phyloP scores from a whole-genome alignment of 1,140 invertebrate genomes.

The Lasaia peninsularis region DNA sequence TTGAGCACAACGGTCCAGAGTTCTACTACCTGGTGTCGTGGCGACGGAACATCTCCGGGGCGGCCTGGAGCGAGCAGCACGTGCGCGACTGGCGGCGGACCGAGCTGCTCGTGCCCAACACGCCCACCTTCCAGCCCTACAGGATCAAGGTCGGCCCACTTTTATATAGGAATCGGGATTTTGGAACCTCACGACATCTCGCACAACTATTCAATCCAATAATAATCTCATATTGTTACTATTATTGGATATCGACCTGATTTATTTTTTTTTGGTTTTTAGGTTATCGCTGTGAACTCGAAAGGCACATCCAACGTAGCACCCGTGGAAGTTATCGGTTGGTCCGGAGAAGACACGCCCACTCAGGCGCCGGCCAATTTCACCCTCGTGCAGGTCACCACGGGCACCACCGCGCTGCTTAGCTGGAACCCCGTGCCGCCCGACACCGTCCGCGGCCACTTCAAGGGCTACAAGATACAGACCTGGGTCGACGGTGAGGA shows the following conservation, averaged over 20 bases:
- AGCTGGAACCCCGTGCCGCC: slow-evolving; percentile 89
- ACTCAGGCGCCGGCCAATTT: slow-evolving; percentile 91
- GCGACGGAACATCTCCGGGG: slow-evolving; percentile 87
- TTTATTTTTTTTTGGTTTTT: background rate
- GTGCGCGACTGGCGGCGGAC: slow-evolving; percentile 87
- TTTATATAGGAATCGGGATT: too few species aligned
- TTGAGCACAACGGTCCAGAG: slow-evolving; percentile 96
- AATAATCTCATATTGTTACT: too few species aligned
- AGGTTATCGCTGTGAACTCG: slow-evolving; percentile 93
- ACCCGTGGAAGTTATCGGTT: slow-evolving; percentile 90
- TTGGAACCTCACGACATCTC: too few species aligned
- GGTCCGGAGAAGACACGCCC: slow-evolving; percentile 96
- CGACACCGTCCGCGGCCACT: slow-evolving; percentile 91
- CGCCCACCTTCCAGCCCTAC: slow-evolving; percentile 94
- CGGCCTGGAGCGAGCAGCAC: slow-evolving; percentile 84
- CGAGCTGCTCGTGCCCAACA: slow-evolving; percentile 84
- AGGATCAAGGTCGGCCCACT: slow-evolving; percentile 82
- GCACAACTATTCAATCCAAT: too few species aligned
- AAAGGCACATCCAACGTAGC: slow-evolving; percentile 91
- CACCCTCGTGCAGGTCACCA: slow-evolving; percentile 84
- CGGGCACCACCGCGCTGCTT: slow-evolving; percentile 87
- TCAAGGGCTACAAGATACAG: slow-evolving; percentile 96
- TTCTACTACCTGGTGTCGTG: slow-evolving; percentile 96
- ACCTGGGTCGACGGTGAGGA: slow-evolving; percentile 94
- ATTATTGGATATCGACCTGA: too few species aligned